phyloP scores from a whole-genome alignment of 2,888 invertebrate species.

The Melangyna quadrimaculata region DNA sequence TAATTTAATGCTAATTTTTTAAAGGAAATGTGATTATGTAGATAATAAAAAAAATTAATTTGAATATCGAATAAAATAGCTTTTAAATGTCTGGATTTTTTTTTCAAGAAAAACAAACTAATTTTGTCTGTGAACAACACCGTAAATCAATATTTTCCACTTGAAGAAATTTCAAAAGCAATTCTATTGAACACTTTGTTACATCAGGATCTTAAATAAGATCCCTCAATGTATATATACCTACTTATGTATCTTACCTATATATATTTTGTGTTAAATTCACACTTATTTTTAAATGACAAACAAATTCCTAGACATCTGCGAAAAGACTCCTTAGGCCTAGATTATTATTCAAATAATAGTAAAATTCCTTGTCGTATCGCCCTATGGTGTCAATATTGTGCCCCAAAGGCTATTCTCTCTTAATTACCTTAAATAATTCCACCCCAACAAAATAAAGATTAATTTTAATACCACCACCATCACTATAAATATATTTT shows the following conservation, averaged over 20 bases:
- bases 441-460: constrained; percentile 8
- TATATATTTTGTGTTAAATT: neutral
- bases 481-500: neutral
- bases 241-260: too few relatives aligned
- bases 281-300: neutral
- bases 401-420: neutral
- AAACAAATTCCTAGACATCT: neutral
- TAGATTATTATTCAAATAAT: neutral
- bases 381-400: neutral
- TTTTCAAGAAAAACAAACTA: neutral
- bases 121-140: neutral
- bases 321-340: neutral
- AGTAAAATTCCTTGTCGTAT: constrained; percentile 1
- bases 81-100: neutral
- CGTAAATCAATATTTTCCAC: neutral
- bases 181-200: neutral
- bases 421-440: constrained; percentile 11
- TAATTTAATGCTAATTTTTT: too few relatives aligned
- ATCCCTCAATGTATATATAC: neutral
- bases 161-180: neutral
- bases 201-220: neutral
- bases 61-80: too few relatives aligned
- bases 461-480: neutral
- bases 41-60: too few relatives aligned
- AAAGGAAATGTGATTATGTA: too few relatives aligned